These are phyloP conservation scores for Lathamus discolor DNA, from an alignment of 2,113 vertebrate species.

Conservation along the genomic window DNA sequence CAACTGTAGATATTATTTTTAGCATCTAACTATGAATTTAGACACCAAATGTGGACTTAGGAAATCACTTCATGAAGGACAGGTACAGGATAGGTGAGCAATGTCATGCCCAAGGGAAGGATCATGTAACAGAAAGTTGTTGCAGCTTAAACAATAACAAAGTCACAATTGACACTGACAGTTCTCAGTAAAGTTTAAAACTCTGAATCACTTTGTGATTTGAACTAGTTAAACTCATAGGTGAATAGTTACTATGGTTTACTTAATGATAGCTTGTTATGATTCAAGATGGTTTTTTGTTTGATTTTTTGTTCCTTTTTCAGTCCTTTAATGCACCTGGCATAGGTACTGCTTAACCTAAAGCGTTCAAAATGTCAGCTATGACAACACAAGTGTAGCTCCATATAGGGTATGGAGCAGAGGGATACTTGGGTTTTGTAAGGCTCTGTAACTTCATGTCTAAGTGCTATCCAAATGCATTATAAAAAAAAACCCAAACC, in stretches of 20 bases:
- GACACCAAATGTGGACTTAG: neutral
- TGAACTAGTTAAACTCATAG: neutral
- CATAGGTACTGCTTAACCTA: neutral
- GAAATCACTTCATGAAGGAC: neutral
- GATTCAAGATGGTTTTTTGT: neutral
- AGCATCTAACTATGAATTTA: neutral
- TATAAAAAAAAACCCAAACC: neutral
- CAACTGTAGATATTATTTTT: neutral
- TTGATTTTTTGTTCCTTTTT: neutral
- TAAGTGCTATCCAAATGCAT: neutral
- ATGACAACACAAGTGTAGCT: neutral
- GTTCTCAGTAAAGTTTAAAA: neutral
- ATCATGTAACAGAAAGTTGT: neutral
- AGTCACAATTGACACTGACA: neutral
- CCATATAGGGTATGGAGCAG: fast-evolving
- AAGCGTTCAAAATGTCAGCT: neutral
- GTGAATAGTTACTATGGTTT: neutral
- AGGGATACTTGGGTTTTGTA: neutral
- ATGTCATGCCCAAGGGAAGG: neutral
- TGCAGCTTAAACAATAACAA: neutral
- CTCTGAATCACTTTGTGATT: neutral
- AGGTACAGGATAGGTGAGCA: neutral
- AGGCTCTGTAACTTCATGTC: neutral
- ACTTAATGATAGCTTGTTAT: neutral
- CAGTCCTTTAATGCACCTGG: neutral